Percentiles rank a stretch among this genome's conserved stretches.
Evolutionary conservation across 2,113 vertebrate species (phyloP).

Genomic region (Rhea americana): DNA sequence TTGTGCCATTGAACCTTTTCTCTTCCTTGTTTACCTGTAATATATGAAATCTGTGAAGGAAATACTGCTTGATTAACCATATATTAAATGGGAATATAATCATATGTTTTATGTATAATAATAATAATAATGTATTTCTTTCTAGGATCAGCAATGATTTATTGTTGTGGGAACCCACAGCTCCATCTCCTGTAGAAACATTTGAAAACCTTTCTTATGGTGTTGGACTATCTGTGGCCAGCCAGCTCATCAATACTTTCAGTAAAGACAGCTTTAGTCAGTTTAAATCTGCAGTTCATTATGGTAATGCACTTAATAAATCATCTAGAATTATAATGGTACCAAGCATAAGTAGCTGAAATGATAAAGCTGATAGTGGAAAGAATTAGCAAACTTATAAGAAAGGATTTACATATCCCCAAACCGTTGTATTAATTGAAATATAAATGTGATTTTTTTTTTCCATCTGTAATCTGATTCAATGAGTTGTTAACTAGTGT

Average conservation of each 20-base stretch:
- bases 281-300: conserved; percentile 88
- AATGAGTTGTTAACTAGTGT: neutral
- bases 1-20: neutral
- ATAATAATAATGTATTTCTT: conserved; percentile 35
- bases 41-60: neutral
- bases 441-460: neutral
- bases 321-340: neutral
- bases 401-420: neutral
- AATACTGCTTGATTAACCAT: neutral
- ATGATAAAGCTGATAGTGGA: neutral
- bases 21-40: neutral
- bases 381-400: neutral
- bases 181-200: conserved; percentile 96
- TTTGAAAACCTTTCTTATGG: conserved; percentile 95
- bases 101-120: neutral
- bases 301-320: conserved; percentile 80
- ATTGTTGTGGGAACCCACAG: conserved; percentile 95
- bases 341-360: neutral
- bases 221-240: conserved; percentile 94
- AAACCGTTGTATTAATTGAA: neutral
- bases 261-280: conserved; percentile 92
- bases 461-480: too few species aligned
- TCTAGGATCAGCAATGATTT: conserved; percentile 95
- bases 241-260: conserved; percentile 95
- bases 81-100: neutral